phyloP scores from a whole-genome alignment of 2,113 vertebrate genomes.

The Rhodinocichla rosea region DNA sequence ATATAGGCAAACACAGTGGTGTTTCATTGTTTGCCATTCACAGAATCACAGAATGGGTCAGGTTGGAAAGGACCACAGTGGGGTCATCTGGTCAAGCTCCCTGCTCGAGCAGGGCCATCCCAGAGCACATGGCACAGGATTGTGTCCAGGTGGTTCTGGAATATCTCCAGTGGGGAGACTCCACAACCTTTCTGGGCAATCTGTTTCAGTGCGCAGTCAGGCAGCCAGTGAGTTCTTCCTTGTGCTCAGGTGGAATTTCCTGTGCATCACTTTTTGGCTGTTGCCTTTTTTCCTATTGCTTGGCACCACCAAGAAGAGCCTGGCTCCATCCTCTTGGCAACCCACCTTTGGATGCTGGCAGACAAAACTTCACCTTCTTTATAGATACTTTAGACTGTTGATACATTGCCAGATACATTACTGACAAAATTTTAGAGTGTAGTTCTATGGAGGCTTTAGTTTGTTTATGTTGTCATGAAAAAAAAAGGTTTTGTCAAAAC shows the following conservation, averaged over 20 bases:
- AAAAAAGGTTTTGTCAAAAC: neutral
- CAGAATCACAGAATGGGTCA: neutral
- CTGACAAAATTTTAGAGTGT: neutral
- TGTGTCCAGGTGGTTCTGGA: neutral
- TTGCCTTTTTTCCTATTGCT: neutral
- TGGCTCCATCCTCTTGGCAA: neutral
- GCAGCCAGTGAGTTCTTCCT: neutral
- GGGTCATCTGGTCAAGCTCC: rapidly evolving
- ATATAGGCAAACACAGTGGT: neutral
- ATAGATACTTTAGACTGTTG: neutral
- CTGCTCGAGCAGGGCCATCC: rapidly evolving
- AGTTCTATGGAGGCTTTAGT: neutral
- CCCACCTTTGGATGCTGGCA: neutral
- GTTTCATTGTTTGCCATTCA: neutral
- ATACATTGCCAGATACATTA: neutral
- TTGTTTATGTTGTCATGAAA: neutral
- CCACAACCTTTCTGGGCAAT: neutral
- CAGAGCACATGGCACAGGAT: neutral
- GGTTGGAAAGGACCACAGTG: neutral
- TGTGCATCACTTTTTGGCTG: neutral
- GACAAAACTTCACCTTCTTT: neutral
- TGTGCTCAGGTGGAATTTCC: neutral
- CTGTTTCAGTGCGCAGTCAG: neutral
- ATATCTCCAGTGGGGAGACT: neutral
- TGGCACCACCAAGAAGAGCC: neutral